phyloP scores from a whole-genome alignment of 2,888 invertebrate genomes.

The Drosophila colorata region DNA sequence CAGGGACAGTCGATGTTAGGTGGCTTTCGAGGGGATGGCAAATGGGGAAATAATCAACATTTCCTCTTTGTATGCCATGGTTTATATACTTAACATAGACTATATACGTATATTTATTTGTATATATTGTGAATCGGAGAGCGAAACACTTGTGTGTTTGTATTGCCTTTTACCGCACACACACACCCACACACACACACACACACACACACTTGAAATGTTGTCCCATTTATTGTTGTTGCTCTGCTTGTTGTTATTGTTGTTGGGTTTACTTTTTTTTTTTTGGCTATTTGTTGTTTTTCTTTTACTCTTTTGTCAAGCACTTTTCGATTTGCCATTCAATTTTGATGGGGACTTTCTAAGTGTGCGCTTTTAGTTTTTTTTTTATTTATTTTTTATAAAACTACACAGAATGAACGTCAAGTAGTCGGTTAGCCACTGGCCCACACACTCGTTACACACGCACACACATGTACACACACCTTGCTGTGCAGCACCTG shows the following conservation, averaged over 20 bases:
- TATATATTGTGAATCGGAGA: slow-evolving; percentile 32
- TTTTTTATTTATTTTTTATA: slow-evolving; percentile 33
- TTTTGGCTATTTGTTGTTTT: slow-evolving; percentile 28
- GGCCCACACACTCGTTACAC: slow-evolving; percentile 31
- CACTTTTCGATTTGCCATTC: slow-evolving; percentile 71
- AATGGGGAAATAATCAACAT: slow-evolving; percentile 63
- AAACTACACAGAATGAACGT: slow-evolving; percentile 62
- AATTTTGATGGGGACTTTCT: slow-evolving; percentile 43
- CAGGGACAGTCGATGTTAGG: slow-evolving; percentile 3
- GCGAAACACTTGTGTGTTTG: slow-evolving; percentile 51
- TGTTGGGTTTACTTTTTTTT: slow-evolving; percentile 25
- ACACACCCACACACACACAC: slow-evolving; percentile 26
- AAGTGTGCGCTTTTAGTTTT: slow-evolving; percentile 17
- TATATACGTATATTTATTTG: slow-evolving; percentile 25
- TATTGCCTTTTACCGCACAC: slow-evolving; percentile 38
- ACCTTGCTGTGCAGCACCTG: slow-evolving; percentile 41
- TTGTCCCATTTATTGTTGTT: slow-evolving; percentile 51
- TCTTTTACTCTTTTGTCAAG: slow-evolving; percentile 60
- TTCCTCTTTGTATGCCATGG: slow-evolving; percentile 38
- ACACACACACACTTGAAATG: slow-evolving; percentile 27
- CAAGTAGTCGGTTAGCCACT: slow-evolving; percentile 45
- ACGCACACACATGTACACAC: slow-evolving; percentile 40
- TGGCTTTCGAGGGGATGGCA: not conserved
- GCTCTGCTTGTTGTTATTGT: slow-evolving; percentile 17
- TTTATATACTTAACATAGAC: slow-evolving; percentile 17